Evolutionary conservation across 2,113 vertebrate species (phyloP).

Genomic region (Leiothrix lutea): DNA sequence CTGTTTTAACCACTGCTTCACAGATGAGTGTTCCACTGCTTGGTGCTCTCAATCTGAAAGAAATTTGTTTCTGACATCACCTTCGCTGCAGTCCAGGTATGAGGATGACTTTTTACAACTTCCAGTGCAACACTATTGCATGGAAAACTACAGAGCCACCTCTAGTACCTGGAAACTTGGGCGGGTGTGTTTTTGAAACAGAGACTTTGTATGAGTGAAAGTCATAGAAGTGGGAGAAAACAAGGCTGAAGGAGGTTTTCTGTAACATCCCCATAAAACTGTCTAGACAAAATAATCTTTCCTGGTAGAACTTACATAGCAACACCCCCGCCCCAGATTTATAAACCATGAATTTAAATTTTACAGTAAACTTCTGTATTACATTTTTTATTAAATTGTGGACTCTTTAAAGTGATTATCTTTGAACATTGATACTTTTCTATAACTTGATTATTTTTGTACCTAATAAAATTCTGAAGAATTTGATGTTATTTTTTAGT

Average conservation of each 20-base stretch:
- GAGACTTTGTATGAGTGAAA: neutral
- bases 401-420: conserved; percentile 2
- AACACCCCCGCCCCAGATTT: neutral
- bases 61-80: neutral
- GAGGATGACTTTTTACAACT: neutral
- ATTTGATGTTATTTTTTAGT: neutral
- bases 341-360: neutral
- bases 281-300: neutral
- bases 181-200: neutral
- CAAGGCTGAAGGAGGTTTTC: neutral
- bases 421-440: neutral
- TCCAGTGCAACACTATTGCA: neutral
- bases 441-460: conserved; percentile 26
- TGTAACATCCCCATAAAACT: neutral
- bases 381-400: conserved; percentile 23
- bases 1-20: neutral
- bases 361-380: neutral
- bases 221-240: neutral
- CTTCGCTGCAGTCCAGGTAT: neutral
- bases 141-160: neutral
- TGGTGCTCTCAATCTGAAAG: neutral
- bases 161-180: neutral
- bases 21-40: neutral
- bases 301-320: neutral
- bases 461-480: conserved; percentile 28